phyloP scores from a whole-genome alignment of 2,113 vertebrate genomes.

The Macrotis lagotis region DNA sequence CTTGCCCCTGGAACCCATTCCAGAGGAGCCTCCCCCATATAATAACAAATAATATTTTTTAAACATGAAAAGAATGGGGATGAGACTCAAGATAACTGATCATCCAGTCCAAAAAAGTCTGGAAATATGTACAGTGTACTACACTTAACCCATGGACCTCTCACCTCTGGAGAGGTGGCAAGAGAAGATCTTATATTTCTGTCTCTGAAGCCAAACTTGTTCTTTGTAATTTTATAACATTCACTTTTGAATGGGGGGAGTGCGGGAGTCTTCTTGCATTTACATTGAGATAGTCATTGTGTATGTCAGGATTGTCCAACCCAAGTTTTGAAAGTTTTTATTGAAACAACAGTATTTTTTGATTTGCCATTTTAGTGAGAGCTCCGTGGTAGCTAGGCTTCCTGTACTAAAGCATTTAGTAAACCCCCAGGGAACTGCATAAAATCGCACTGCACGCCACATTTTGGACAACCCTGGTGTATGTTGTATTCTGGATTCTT shows the following conservation, averaged over 20 bases:
- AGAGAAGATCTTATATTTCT: too few relatives aligned
- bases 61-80: background rate
- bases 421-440: too few relatives aligned
- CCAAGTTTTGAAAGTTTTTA: too few relatives aligned
- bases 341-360: too few relatives aligned
- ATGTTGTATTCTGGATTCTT: background rate
- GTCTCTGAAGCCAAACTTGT: background rate
- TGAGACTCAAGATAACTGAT: background rate
- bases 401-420: too few relatives aligned
- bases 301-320: too few relatives aligned
- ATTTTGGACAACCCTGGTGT: too few relatives aligned
- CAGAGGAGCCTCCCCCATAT: background rate
- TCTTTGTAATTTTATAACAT: background rate
- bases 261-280: background rate
- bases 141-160: background rate
- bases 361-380: too few relatives aligned
- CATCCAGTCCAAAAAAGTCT: background rate
- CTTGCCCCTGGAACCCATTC: background rate
- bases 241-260: background rate
- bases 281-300: background rate
- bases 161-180: background rate
- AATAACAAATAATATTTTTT: background rate
- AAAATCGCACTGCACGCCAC: too few relatives aligned
- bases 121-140: background rate
- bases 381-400: too few relatives aligned